Conservation (phyloP, 2,888 invertebrate genomes). For the Cephus sareptanus region DNA sequence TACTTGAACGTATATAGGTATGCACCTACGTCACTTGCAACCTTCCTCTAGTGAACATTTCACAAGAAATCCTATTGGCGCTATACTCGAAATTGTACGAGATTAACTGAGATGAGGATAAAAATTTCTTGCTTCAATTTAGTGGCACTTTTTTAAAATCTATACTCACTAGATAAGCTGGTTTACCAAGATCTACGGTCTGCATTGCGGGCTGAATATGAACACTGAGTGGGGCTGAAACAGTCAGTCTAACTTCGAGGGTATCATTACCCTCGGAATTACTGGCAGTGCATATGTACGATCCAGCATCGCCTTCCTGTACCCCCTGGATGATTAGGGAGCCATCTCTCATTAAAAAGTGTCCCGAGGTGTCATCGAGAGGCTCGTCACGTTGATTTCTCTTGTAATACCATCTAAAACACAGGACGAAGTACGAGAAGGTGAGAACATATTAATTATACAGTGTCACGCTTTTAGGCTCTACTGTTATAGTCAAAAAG, state of each 20-base stretch:
- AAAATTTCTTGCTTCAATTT: not conserved
- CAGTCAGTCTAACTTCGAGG: constrained; percentile 68
- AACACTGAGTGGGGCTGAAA: constrained; percentile 62
- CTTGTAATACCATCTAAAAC: constrained; percentile 68
- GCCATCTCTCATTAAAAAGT: constrained; percentile 68
- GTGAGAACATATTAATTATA: not conserved
- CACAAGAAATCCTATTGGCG: not conserved
- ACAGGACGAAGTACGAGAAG: not conserved
- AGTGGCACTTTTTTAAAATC: not conserved
- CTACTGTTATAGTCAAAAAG: not conserved
- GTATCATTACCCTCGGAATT: constrained; percentile 70
- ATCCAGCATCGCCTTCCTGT: constrained; percentile 67
- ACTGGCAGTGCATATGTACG: constrained; percentile 69
- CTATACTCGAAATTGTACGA: not conserved
- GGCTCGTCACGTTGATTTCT: constrained; percentile 67
- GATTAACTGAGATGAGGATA: not conserved
- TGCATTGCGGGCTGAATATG: constrained; percentile 64
- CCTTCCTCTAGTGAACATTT: not conserved
- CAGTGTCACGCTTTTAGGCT: not conserved
- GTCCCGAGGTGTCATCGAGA: constrained; percentile 66
- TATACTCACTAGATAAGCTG: constrained; percentile 66
- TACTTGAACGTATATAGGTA: not conserved
- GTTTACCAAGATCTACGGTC: constrained; percentile 67
- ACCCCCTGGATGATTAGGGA: constrained; percentile 69
- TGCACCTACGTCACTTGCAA: not conserved